Percentiles rank a stretch among this genome's conserved stretches.
These are phyloP conservation scores for Urocolius indicus DNA, from an alignment of 2,113 vertebrate genomes.

Conservation along the genomic window DNA sequence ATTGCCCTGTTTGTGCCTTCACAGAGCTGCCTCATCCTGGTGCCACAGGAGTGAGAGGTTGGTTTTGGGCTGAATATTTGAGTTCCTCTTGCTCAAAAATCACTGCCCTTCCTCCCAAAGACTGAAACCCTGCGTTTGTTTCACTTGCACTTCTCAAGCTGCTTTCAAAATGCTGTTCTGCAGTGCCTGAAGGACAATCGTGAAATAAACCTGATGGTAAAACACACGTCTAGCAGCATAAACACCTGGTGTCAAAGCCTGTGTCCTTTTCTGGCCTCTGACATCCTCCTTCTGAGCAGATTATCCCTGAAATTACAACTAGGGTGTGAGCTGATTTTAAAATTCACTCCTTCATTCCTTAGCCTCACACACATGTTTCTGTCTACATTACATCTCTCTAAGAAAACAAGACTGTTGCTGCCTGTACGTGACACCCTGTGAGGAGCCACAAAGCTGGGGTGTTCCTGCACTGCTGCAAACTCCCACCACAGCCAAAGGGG, in stretches of 20 bases:
- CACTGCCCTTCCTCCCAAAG: conserved; percentile 24
- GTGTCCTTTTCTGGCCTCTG: conserved; percentile 24
- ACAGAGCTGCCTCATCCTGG: neutral
- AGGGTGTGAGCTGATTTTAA: neutral
- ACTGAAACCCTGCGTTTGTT: conserved; percentile 22
- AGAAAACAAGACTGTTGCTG: neutral
- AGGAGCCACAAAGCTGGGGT: neutral
- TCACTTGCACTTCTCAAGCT: conserved; percentile 18
- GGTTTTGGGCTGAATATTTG: neutral
- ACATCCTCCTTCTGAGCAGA: conserved; percentile 43
- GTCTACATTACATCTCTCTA: neutral
- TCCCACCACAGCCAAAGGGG: neutral
- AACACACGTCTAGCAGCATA: neutral
- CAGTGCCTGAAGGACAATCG: conserved; percentile 11
- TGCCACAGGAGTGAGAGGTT: neutral
- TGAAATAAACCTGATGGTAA: neutral
- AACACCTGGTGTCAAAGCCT: neutral
- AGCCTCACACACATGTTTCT: neutral
- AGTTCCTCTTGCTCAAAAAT: conserved; percentile 50
- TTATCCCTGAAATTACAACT: conserved; percentile 27
- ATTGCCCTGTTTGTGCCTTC: neutral
- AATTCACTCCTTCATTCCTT: neutral
- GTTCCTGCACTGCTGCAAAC: neutral
- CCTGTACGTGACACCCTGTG: fast-evolving
- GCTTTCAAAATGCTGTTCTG: neutral